Evolutionary conservation across 2,797 vertebrate species (phyloP).

Genomic region (Pipistrellus pipistrellus): DNA sequence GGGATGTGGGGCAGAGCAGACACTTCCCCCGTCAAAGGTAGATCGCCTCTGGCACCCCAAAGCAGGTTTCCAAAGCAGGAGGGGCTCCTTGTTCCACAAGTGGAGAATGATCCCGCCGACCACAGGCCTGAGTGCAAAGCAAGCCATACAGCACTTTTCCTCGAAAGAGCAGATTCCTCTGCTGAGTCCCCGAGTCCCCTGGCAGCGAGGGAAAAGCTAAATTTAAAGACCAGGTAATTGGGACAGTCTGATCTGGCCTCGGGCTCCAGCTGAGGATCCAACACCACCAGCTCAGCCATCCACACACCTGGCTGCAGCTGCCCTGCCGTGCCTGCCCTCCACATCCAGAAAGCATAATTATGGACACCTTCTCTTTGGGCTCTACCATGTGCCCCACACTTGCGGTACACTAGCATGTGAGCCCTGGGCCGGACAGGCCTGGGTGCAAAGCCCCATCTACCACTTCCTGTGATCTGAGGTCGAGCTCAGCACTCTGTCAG

Average conservation of each 20-base stretch:
- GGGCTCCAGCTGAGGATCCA: background rate
- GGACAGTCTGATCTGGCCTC: background rate
- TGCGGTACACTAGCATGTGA: background rate
- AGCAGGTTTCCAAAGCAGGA: background rate
- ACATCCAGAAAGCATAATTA: background rate
- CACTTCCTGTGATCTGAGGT: background rate
- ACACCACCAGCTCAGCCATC: background rate
- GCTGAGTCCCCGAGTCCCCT: background rate
- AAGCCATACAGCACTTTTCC: slow-evolving; percentile 2
- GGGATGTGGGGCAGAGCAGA: background rate
- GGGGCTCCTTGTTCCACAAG: background rate
- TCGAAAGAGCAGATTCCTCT: slow-evolving; percentile 35
- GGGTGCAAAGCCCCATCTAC: background rate
- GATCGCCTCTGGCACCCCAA: background rate
- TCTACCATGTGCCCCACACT: background rate
- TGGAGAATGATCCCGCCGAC: background rate
- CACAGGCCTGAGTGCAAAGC: background rate
- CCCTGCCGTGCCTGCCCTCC: background rate
- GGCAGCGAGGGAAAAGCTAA: slow-evolving; percentile 59
- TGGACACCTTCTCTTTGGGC: background rate
- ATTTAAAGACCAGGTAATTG: slow-evolving; percentile 76
- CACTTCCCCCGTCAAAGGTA: background rate
- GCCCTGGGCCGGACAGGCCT: background rate
- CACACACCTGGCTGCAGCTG: background rate
- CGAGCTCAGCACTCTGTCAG: background rate